Evolutionary conservation across 2,888 invertebrate species (phyloP), one percentile per base, ranked within the genome.

Genomic region (Rhimphoctona megacephalus): DNA sequence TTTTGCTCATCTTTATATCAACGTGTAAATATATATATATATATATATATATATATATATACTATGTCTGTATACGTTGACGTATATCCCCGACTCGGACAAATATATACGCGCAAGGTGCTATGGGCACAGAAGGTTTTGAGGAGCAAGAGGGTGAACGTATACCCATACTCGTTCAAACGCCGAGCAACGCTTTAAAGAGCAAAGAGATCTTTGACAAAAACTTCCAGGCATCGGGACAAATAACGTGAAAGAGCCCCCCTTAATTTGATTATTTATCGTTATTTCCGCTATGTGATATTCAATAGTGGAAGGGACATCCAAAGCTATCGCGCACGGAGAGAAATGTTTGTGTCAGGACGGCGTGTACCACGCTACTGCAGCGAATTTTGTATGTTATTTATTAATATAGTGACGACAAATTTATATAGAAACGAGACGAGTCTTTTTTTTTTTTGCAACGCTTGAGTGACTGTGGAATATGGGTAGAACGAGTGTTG

Each of bases 21-120:
- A 52, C 14, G 33, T 33, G 14, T 54, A 33, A 52, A 72, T 64
- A 76, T n/a, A n/a, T n/a, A n/a, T n/a, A n/a, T n/a, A n/a, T n/a
- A n/a, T n/a, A n/a, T n/a, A n/a, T n/a, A n/a, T n/a, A n/a, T n/a
- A n/a, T n/a, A n/a, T n/a, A n/a, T n/a, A n/a, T n/a, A n/a, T n/a
- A n/a, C n/a, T n/a, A n/a, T n/a, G n/a, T 66, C 52, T 70, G 39
- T 64, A 64, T 72, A n/a, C 43, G 22, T 66, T 19, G 17, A 19
- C 3, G n/a, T 36, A 66, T 36, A 66, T 66, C 66, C 70, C 57
- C 52, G 80, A 73, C 79, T 83, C 54, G 81, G 67, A 83, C 77
- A 81, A 83, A 80, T 82, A 73, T 80, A 79, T 57, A 57, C 25
- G 4, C 25, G 46, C 74, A 69, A 79, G 66, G 52, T 73, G 83